phyloP scores from a whole-genome alignment of 1,140 invertebrate genomes.

The Sarcophaga peregrina region DNA sequence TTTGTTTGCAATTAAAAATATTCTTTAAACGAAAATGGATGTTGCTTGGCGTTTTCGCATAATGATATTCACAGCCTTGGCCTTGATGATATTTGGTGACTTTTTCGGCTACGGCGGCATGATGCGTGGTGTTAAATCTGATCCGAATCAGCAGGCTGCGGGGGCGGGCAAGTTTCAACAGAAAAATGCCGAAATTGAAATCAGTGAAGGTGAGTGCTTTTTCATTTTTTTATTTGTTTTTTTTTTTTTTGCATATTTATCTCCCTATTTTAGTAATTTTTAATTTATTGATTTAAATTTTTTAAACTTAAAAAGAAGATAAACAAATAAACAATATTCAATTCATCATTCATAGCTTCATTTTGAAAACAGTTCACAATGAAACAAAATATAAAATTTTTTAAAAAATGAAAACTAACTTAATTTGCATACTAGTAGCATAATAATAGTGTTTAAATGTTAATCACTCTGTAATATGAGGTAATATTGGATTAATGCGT shows the following conservation, averaged over 20 bases:
- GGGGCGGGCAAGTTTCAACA: constrained; percentile 59
- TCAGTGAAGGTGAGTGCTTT: constrained; percentile 63
- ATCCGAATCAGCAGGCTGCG: constrained; percentile 52
- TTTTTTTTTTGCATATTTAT: background rate
- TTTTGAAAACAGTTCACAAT: too few relatives aligned
- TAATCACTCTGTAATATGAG: background rate
- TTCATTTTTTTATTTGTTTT: background rate
- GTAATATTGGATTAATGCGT: background rate
- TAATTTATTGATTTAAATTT: background rate
- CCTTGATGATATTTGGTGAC: constrained; percentile 63
- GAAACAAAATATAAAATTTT: too few relatives aligned
- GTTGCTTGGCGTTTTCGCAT: constrained; percentile 64
- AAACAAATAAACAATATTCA: background rate
- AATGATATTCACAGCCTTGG: constrained; percentile 58
- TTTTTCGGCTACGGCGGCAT: constrained; percentile 60
- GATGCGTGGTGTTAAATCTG: constrained; percentile 58
- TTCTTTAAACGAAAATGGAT: constrained; percentile 51
- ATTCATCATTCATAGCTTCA: too few relatives aligned
- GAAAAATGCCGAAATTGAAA: constrained; percentile 64
- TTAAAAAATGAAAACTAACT: too few relatives aligned
- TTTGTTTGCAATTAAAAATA: background rate
- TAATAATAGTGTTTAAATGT: too few relatives aligned
- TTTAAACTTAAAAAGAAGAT: background rate
- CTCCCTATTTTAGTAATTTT: background rate
- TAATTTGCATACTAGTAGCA: too few relatives aligned